Percentiles rank a stretch among this genome's conserved stretches.
Conservation (phyloP, 2,113 vertebrate species). For the Sander lucioperca region DNA sequence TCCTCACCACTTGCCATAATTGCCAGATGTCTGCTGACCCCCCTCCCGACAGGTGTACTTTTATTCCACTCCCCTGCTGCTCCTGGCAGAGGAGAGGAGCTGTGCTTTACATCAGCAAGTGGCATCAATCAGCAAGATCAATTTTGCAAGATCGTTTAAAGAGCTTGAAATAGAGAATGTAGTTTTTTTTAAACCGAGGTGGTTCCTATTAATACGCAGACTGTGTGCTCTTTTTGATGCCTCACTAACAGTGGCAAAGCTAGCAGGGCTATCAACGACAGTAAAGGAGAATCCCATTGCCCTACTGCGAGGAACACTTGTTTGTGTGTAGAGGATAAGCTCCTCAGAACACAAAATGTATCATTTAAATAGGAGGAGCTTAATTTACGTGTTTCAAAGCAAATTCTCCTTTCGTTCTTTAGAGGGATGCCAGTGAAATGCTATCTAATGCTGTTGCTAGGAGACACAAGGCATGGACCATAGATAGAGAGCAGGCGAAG, state of each 20-base stretch:
- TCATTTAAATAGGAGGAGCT: conserved; percentile 46
- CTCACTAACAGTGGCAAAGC: conserved; percentile 18
- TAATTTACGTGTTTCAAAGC: conserved; percentile 63
- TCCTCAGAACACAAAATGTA: conserved; percentile 41
- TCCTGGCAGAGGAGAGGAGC: conserved; percentile 22
- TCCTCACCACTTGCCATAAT: conserved; percentile 62
- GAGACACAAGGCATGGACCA: conserved; percentile 65
- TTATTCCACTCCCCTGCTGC: conserved; percentile 30
- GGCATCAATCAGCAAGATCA: conserved; percentile 16
- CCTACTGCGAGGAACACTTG: conserved; percentile 19
- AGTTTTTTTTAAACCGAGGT: background rate
- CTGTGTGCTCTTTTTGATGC: conserved; percentile 22
- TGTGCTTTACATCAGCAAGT: conserved; percentile 11
- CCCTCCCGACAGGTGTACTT: conserved; percentile 36
- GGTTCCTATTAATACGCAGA: conserved; percentile 29
- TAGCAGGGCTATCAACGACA: conserved; percentile 3
- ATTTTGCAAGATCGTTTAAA: conserved; percentile 6
- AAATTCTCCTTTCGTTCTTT: conserved; percentile 73
- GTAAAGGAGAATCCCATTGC: conserved; percentile 26
- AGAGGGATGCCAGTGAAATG: conserved; percentile 47
- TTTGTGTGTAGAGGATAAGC: conserved; percentile 15
- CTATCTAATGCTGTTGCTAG: conserved; percentile 73
- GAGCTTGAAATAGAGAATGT: background rate
- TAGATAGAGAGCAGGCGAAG: conserved; percentile 41
- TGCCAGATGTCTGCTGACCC: conserved; percentile 49